Conservation (phyloP, 2,113 vertebrate genomes). For the Sinocyclocheilus grahami region DNA sequence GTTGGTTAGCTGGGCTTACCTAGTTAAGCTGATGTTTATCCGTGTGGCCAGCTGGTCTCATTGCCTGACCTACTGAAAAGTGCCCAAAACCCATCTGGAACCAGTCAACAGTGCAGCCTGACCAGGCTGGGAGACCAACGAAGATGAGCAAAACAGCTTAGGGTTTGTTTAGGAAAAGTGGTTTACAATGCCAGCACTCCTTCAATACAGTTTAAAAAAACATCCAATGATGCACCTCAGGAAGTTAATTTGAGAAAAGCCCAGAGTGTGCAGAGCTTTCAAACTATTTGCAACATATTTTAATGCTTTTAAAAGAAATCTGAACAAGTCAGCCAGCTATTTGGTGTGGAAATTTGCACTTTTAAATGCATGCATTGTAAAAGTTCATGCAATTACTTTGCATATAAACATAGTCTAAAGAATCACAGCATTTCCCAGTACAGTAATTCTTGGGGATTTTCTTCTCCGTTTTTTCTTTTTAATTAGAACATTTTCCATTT, state of each 20-base stretch:
- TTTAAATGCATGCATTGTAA: slow-evolving; percentile 11
- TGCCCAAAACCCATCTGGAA: not conserved
- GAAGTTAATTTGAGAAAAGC: not conserved
- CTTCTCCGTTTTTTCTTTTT: slow-evolving; percentile 72
- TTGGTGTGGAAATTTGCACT: not conserved
- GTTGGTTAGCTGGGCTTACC: not conserved
- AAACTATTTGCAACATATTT: not conserved
- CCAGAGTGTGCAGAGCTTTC: not conserved
- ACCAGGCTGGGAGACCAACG: not conserved
- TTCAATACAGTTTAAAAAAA: not conserved
- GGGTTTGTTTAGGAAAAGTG: not conserved
- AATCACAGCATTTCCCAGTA: slow-evolving; percentile 21
- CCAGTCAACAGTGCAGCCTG: not conserved
- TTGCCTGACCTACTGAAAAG: not conserved
- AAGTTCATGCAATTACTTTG: slow-evolving; percentile 11
- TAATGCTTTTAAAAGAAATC: not conserved
- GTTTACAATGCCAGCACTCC: not conserved
- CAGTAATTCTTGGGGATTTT: slow-evolving; percentile 56
- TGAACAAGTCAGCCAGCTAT: not conserved
- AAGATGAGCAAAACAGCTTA: too few relatives aligned
- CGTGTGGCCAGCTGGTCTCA: not conserved
- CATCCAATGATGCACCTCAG: not conserved
- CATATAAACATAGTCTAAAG: slow-evolving; percentile 15
- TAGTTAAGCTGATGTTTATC: not conserved
- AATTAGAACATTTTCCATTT: slow-evolving; percentile 70